Percentiles rank a stretch among this genome's conserved stretches.
Evolutionary conservation across 2,888 invertebrate genomes (phyloP).

Genomic region (Hartigia nigra): DNA sequence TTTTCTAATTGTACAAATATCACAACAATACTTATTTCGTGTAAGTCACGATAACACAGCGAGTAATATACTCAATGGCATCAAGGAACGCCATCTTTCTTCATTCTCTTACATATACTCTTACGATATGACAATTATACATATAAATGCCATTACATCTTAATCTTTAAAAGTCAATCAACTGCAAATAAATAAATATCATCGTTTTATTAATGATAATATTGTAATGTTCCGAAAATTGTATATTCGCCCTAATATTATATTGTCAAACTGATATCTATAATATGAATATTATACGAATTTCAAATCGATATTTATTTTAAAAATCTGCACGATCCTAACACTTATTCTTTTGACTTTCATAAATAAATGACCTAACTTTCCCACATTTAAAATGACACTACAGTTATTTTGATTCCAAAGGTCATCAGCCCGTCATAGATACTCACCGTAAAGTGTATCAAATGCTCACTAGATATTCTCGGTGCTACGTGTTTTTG

Average conservation of each 20-base stretch:
- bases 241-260: background rate
- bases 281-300: background rate
- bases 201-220: background rate
- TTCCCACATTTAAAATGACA: background rate
- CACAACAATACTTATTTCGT: slow-evolving; percentile 8
- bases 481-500: background rate
- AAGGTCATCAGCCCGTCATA: too few species aligned
- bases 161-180: background rate
- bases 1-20: slow-evolving; percentile 12
- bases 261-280: background rate
- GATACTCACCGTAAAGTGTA: too few species aligned
- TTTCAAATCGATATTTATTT: background rate
- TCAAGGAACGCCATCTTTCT: background rate
- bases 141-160: slow-evolving; percentile 3
- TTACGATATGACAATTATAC: background rate
- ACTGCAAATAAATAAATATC: background rate
- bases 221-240: background rate
- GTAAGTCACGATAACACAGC: background rate
- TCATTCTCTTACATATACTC: background rate
- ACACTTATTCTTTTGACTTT: background rate
- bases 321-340: background rate
- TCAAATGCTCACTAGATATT: background rate
- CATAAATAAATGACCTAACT: background rate
- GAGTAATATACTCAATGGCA: slow-evolving; percentile 11
- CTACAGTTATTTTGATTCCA: too few species aligned